Percentiles rank a stretch among this genome's conserved stretches.
phyloP scores from a whole-genome alignment of 2,888 invertebrate genomes.

The Oscheius sp. region DNA sequence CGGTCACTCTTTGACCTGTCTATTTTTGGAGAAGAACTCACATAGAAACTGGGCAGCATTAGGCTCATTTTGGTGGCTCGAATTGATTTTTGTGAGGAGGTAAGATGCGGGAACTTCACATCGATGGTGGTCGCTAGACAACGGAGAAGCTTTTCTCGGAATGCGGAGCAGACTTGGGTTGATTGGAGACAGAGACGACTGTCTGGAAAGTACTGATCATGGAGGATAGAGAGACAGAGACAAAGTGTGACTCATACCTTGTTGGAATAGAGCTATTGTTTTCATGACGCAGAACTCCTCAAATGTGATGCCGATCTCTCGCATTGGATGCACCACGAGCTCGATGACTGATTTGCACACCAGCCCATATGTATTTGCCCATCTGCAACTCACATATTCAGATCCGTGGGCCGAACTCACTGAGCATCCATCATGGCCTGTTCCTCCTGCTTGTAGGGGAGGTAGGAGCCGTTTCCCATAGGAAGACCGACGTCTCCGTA shows the following conservation, averaged over 20 bases:
- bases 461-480: constrained; percentile 59
- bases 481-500: constrained; percentile 48
- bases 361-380: constrained; percentile 57
- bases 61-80: constrained; percentile 53
- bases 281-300: constrained; percentile 62
- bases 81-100: constrained; percentile 44
- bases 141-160: constrained; percentile 50
- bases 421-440: constrained; percentile 46
- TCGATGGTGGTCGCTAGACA: constrained; percentile 50
- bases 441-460: constrained; percentile 57
- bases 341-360: constrained; percentile 57
- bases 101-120: constrained; percentile 46
- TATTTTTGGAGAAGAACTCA: constrained; percentile 33
- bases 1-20: no score
- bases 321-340: constrained; percentile 57
- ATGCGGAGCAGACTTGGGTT: constrained; percentile 29
- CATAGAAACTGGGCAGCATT: constrained; percentile 60
- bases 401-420: neutral
- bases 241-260: constrained; percentile 40
- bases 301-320: constrained; percentile 55
- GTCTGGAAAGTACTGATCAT: constrained; percentile 3
- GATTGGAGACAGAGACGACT: constrained; percentile 31
- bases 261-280: constrained; percentile 61
- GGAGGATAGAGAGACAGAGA: neutral
- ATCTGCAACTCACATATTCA: constrained; percentile 40